phyloP scores from a whole-genome alignment of 2,113 vertebrate species.

The Equus quagga region DNA sequence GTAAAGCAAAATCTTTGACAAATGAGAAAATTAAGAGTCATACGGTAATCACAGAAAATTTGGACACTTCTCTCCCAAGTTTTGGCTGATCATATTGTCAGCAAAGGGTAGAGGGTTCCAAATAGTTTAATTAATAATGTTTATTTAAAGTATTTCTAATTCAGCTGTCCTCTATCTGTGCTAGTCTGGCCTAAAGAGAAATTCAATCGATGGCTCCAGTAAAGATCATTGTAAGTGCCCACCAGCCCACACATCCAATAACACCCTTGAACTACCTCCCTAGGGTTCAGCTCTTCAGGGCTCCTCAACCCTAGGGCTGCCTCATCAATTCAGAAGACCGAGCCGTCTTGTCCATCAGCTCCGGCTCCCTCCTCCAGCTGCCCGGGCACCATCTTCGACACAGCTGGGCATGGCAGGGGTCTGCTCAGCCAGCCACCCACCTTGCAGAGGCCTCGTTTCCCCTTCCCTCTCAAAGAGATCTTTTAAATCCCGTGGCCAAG shows the following conservation, averaged over 20 bases:
- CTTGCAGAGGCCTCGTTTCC: not conserved
- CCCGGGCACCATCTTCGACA: not conserved
- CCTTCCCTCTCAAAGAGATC: not conserved
- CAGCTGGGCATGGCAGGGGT: not conserved
- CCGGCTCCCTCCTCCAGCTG: not conserved
- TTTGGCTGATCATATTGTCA: not conserved
- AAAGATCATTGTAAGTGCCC: not conserved
- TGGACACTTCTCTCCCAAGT: not conserved
- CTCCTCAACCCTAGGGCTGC: not conserved
- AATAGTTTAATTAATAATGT: conserved; percentile 4
- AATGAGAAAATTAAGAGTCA: not conserved
- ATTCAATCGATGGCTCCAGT: not conserved
- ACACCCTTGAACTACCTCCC: not conserved
- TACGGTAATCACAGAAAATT: not conserved
- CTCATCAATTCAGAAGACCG: not conserved
- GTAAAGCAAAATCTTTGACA: conserved; percentile 40
- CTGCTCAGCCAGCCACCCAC: not conserved
- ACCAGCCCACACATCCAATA: not conserved
- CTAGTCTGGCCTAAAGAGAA: not conserved
- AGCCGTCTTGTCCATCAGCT: not conserved
- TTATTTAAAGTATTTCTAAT: conserved; percentile 33
- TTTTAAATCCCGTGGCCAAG: not conserved
- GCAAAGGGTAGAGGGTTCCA: not conserved
- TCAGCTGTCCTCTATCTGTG: conserved; percentile 19
- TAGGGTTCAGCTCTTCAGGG: not conserved